Conservation (phyloP, 1,140 invertebrate genomes). For the Nephotettix cincticeps region DNA sequence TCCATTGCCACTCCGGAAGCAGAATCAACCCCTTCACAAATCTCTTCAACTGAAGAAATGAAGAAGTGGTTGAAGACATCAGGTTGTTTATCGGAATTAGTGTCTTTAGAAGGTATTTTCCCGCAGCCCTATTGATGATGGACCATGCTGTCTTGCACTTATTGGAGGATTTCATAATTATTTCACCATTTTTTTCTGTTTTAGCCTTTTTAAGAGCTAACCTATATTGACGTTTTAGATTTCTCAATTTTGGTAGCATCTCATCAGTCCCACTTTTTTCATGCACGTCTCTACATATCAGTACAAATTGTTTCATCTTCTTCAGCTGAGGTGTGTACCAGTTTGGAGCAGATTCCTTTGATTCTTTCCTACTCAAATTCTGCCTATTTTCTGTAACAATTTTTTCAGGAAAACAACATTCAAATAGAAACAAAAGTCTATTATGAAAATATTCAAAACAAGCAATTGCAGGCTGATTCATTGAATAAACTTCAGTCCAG, state of each 20-base stretch:
- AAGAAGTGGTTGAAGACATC: slow-evolving; percentile 1
- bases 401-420: background rate
- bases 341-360: background rate
- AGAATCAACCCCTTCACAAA: background rate
- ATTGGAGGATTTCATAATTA: background rate
- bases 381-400: background rate
- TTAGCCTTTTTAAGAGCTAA: background rate
- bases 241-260: background rate
- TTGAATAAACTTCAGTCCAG: background rate
- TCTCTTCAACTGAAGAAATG: background rate
- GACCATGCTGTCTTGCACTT: background rate
- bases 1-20: background rate
- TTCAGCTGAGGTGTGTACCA: background rate
- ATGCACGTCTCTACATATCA: background rate
- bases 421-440: background rate
- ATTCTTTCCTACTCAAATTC: background rate
- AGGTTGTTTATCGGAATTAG: background rate
- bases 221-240: background rate
- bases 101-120: background rate
- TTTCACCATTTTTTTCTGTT: background rate
- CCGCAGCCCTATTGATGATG: background rate
- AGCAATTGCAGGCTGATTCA: background rate
- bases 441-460: background rate
- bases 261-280: background rate
- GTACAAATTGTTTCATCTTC: background rate